Evolutionary conservation across 1,140 invertebrate genomes (phyloP), one percentile per base, ranked within the genome.

Genomic region (Bombus soroeensis): DNA sequence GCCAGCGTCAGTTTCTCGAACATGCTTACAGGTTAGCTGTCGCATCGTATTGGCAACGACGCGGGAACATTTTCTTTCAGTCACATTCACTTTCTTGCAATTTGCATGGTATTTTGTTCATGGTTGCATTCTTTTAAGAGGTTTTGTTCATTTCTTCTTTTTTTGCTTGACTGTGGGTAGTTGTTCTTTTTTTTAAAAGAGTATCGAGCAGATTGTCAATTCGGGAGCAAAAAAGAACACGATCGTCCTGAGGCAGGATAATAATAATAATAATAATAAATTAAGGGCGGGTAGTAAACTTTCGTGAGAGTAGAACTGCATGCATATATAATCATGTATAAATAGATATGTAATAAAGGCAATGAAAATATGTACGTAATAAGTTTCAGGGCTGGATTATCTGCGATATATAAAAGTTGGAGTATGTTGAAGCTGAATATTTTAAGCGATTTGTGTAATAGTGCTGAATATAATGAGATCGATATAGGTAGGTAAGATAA

Each of bases 381-480:
- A 81, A 89, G 71, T 89, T 68, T 81, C 37, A 80, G 81, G 83
- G 76, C 43, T 91, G 83, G 77, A 84, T 88, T 88, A 66, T 85
- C 77, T 86, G 87, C 76, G 87, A 82, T 83, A 91, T 85, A 80
- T 80, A 73, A 81, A 87, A 91, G 66, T 91, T 86, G 90, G 81
- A 89, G 72, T 89, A 83, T 89, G 87, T 89, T 85, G 39, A 91
- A 91, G 90, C 90, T 91, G 90, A 91, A 88, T 90, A 91, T 90
- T 90, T 86, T 86, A 91, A 91, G 91, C 91, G 81, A 91, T 89
- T 79, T 74, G 88, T 89, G 88, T 89, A 62, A 62, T 77, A 80
- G 88, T 89, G 88, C 89, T 89, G 86, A 88, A 90, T 90, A 88
- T 89, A 88, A 90, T 91, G 90, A 91, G 78, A 88, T 83, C 84